Conservation (phyloP, 2,888 invertebrate species). For the Synergus japonicus region DNA sequence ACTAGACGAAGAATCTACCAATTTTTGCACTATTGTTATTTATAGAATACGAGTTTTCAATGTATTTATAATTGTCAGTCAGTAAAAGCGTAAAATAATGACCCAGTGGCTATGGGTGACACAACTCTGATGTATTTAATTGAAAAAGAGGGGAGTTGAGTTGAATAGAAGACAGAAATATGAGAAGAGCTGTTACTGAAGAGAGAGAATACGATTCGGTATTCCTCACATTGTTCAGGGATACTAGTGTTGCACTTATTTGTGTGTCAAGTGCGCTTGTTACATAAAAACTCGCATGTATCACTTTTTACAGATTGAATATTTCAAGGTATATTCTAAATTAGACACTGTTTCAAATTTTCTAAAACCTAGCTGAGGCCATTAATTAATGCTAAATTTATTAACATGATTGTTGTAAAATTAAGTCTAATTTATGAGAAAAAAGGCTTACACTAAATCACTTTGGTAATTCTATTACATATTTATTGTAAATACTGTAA, state of each 20-base stretch:
- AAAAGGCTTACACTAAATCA: too few species aligned
- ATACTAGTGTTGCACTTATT: slow-evolving; percentile 42
- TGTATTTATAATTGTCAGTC: neutral
- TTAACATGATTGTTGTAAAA: too few species aligned
- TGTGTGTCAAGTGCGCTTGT: slow-evolving; percentile 50
- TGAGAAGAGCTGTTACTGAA: slow-evolving; percentile 9
- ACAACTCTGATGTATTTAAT: slow-evolving; percentile 17
- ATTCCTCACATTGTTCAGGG: slow-evolving; percentile 44
- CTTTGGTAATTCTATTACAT: neutral
- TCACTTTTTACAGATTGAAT: neutral
- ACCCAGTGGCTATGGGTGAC: neutral
- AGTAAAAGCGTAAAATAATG: neutral
- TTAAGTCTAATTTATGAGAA: too few species aligned
- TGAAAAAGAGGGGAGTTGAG: slow-evolving; percentile 2
- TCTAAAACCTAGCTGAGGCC: too few species aligned
- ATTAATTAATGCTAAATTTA: too few species aligned
- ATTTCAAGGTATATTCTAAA: neutral
- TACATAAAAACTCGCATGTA: neutral
- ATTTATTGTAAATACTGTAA: neutral
- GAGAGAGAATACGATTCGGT: slow-evolving; percentile 13
- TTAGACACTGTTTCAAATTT: neutral
- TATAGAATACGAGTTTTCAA: neutral
- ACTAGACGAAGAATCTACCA: neutral
- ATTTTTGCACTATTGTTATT: neutral
- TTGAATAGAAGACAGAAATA: neutral